These are phyloP conservation scores for Spilosoma lubricipeda DNA, from an alignment of 2,888 invertebrate species.

Conservation along the genomic window DNA sequence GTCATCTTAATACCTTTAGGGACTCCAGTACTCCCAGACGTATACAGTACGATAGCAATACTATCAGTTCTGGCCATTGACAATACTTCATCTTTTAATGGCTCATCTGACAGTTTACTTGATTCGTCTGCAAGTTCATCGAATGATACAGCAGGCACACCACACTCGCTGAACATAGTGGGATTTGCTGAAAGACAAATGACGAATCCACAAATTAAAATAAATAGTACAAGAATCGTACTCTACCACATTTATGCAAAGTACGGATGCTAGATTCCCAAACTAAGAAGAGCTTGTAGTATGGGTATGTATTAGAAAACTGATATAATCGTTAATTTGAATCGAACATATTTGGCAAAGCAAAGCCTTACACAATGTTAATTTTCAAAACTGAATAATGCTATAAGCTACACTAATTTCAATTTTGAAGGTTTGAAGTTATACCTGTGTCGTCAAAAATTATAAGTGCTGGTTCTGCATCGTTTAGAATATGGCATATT, in stretches of 20 bases:
- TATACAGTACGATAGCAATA: conserved; percentile 91
- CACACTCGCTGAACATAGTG: conserved; percentile 71
- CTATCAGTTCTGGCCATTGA: conserved; percentile 75
- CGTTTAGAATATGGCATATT: conserved; percentile 91
- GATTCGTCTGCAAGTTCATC: conserved; percentile 83
- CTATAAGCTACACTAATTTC: not conserved
- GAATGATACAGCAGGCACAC: conserved; percentile 76
- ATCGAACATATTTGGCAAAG: too few species aligned
- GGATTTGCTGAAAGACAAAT: conserved; percentile 68
- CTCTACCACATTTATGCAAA: too few species aligned
- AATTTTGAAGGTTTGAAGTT: not conserved
- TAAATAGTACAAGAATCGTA: too few species aligned
- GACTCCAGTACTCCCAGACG: conserved; percentile 95
- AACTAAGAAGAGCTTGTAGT: too few species aligned
- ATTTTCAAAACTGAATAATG: not conserved
- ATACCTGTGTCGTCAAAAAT: conserved; percentile 89
- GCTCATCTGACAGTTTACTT: conserved; percentile 69
- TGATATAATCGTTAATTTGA: too few species aligned
- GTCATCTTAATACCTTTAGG: conserved; percentile 90
- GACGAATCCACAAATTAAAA: not conserved
- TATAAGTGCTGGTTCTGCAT: conserved; percentile 90
- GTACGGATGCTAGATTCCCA: too few species aligned
- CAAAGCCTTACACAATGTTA: too few species aligned
- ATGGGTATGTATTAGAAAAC: too few species aligned
- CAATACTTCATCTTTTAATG: conserved; percentile 73